Base-by-base conservation (phyloP, 30 jellyfish, hydroid and myxozoan genomes). In the Morbakka virulenta region DNA sequence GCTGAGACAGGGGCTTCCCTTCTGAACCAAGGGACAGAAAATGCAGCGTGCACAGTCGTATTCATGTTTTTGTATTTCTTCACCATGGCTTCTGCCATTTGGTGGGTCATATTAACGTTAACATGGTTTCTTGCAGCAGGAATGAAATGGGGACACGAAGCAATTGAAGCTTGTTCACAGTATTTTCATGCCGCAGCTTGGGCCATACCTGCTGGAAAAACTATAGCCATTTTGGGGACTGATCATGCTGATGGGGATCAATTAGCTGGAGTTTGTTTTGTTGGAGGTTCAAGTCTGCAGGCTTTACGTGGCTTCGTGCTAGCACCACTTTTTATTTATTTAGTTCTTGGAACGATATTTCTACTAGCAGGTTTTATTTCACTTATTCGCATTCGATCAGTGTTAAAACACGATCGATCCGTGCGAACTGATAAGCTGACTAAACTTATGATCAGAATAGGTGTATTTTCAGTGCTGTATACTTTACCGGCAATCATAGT, bases 101-200 rank as follows among this genome's bases (percentile, higher is more conserved):
- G 98, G 98, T 92, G 96, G 96, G 98, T 92, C 17, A 92, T 92
- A 67, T 62, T 92, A 23, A 92, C 98, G 30, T 96, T 23, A n/a
- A n/a, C n/a, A n/a, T n/a, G n/a, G n/a, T n/a, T n/a, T n/a, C n/a
- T n/a, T n/a, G n/a, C n/a, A n/a, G 96, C 98, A 6, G 98, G 98
- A 11, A 78, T 92, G 91, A 92, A 92, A 75, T 92, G 98, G 98
- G 96, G 98, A 36, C 98, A 92, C 53, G 98, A 92, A 57, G 98
- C 98, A 30, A 92, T 92, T 34, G 98, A 92, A 73, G 94, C 87
- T 0, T 79, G 87, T 67, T 84, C 98, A 35, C 98, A 92, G 65
- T 92, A 92, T 62, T 92, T 92, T 83, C 98, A 92, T 52, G 98
- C 98, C 1, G 98, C 98, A 36, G 96, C 98, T 34, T 92, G 98